Evolutionary conservation across 2,888 invertebrate species (phyloP).

Genomic region (Hirudinaria manillensis): DNA sequence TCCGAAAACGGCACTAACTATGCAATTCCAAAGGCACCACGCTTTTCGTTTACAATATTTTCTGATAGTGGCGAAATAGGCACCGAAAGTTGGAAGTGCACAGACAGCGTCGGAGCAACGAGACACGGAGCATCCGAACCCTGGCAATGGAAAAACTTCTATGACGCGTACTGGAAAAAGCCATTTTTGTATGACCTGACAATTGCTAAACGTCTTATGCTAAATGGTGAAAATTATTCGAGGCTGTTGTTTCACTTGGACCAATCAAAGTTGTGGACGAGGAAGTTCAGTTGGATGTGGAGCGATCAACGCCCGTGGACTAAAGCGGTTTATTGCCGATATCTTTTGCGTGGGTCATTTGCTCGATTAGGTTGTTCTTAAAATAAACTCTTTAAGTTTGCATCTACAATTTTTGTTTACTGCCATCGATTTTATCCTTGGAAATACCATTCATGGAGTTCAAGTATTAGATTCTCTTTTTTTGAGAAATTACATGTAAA

Average conservation of each 20-base stretch:
- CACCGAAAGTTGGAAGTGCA: constrained; percentile 8
- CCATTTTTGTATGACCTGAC: not conserved
- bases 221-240: not conserved
- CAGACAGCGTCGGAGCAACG: constrained; percentile 12
- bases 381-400: not conserved
- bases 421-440: too few relatives aligned
- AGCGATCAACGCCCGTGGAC: not conserved
- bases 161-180: not conserved
- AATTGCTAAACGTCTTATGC: too few relatives aligned
- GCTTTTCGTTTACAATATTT: too few relatives aligned
- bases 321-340: constrained; percentile 3
- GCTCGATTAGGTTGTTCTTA: not conserved
- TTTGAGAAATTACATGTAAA: too few relatives aligned
- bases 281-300: constrained; percentile 1
- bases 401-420: too few relatives aligned
- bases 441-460: too few relatives aligned
- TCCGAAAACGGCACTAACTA: not conserved
- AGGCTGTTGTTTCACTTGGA: not conserved
- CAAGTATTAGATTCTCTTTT: too few relatives aligned
- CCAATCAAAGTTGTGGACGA: not conserved
- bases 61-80: not conserved
- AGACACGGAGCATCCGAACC: constrained; percentile 10
- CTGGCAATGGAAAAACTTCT: not conserved
- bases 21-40: not conserved
- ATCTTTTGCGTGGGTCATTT: not conserved